Evolutionary conservation across 1,140 invertebrate genomes (phyloP).

Genomic region (Euwallacea fornicatus): DNA sequence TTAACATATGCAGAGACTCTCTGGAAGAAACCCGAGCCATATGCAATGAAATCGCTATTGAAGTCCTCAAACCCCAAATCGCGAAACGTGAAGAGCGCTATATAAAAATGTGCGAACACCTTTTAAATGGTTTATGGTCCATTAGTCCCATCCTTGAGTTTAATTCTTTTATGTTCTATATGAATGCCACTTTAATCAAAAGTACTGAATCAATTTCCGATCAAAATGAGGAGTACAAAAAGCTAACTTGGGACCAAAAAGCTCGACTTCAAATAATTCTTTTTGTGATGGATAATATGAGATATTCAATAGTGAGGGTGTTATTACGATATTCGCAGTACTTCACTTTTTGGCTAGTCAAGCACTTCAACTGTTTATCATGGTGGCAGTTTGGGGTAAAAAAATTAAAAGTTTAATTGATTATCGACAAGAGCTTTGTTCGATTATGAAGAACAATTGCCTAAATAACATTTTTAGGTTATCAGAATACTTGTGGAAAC

Average conservation of each 20-base stretch:
- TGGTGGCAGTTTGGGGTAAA: slow-evolving; percentile 45
- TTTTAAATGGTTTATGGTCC: slow-evolving; percentile 47
- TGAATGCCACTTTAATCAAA: slow-evolving; percentile 35
- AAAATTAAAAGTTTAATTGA: neutral
- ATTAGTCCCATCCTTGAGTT: slow-evolving; percentile 45
- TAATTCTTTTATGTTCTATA: slow-evolving; percentile 39
- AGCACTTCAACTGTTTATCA: slow-evolving; percentile 47
- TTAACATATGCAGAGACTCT: slow-evolving; percentile 50
- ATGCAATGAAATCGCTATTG: slow-evolving; percentile 43
- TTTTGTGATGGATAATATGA: neutral
- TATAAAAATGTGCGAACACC: slow-evolving; percentile 40
- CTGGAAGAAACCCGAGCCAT: slow-evolving; percentile 49
- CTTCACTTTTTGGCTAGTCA: slow-evolving; percentile 44
- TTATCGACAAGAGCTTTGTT: too few species aligned
- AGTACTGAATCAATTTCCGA: neutral
- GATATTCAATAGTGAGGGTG: slow-evolving; percentile 35
- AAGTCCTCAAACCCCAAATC: slow-evolving; percentile 38
- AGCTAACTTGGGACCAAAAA: slow-evolving; percentile 14
- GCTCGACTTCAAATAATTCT: slow-evolving; percentile 5
- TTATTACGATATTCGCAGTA: slow-evolving; percentile 39
- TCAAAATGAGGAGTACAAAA: slow-evolving; percentile 17
- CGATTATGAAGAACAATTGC: too few species aligned
- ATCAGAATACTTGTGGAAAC: too few species aligned
- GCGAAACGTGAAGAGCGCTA: slow-evolving; percentile 39
- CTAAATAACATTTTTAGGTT: too few species aligned